Base-by-base conservation (phyloP, 2,888 invertebrate genomes). In the Congeria kusceri region DNA sequence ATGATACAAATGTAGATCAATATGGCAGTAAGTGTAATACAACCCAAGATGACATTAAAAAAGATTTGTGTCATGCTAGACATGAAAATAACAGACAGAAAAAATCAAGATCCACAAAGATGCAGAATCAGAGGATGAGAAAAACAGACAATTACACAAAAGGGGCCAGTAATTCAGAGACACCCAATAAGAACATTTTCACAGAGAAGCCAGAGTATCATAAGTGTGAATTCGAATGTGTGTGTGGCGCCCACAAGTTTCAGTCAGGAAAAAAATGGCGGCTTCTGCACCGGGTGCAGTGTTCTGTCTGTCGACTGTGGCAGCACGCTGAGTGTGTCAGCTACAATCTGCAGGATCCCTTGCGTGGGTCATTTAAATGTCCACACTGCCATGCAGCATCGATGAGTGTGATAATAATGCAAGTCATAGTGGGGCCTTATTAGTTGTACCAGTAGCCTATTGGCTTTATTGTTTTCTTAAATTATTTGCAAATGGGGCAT, bases 321-420 rank as follows among this genome's bases (percentile, higher is more conserved):
- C 96, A 96, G 89, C 96, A 97, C 93, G 92, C 93, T 0, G 86
- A 90, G 0, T 97, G 96, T 92, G 95, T 96, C 13, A 94, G 95
- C 82, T 94, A 94, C 85, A 89, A 92, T 27, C 83, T 92, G 13
- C 82, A 81, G 3, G 90, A 92, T 69, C 87, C 90, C 1, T 90
- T 92, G 58, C 86, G 92, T 18, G 92, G 92, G 2, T 78, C 84
- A 0, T 96, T 96, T 86, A 91, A 94, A 44, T 96, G 96, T 90
- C 96, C 96, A 0, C 95, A 95, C 81, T 96, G 96, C 92, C 96
- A 96, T 95, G 92, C 93, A 0, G 83, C 89, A 3, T 86, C 88
- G 32, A 93, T 94, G 80, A 91, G 91, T 88, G 5, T 0, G 0
- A 15, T 11, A 11, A 39, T 13, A 3, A 23, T 44, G 56, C n/a